phyloP scores from a whole-genome alignment of 2,888 invertebrate genomes.

The Diachrysia chrysitis region DNA sequence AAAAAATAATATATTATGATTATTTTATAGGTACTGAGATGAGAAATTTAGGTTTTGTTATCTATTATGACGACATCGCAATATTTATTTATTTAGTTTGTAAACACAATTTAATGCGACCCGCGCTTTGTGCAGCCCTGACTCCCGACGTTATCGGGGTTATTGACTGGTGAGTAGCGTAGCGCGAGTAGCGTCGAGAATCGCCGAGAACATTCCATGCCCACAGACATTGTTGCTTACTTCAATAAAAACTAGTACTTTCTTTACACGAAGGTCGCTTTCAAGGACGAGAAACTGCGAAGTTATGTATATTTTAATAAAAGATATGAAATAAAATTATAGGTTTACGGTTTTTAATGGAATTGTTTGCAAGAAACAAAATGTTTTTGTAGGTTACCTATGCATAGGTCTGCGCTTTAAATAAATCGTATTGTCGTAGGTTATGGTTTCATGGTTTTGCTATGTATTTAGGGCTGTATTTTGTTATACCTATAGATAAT shows the following conservation, averaged over 20 bases:
- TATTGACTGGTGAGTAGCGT: conserved; percentile 2
- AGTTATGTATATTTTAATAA: neutral
- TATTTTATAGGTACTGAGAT: too few species aligned
- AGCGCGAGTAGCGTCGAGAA: conserved; percentile 21
- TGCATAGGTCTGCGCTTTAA: neutral
- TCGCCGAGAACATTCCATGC: conserved; percentile 26
- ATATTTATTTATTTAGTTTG: too few species aligned
- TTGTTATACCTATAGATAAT: too few species aligned
- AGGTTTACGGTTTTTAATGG: too few species aligned
- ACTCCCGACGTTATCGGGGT: conserved; percentile 7
- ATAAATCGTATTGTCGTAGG: conserved; percentile 43
- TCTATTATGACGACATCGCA: too few species aligned
- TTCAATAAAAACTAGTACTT: conserved; percentile 31
- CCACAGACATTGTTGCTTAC: conserved; percentile 21
- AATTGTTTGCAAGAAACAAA: too few species aligned
- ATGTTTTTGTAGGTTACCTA: too few species aligned
- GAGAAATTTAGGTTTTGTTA: too few species aligned
- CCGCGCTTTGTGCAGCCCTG: conserved; percentile 41
- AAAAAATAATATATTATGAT: too few species aligned
- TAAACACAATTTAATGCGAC: conserved; percentile 5
- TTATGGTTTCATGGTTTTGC: conserved; percentile 54
- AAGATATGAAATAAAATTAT: neutral
- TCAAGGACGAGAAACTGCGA: neutral
- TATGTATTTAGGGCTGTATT: conserved; percentile 8
- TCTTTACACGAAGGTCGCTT: neutral